Conservation (phyloP, 2,888 invertebrate genomes). For the Drosophila planitibia region DNA sequence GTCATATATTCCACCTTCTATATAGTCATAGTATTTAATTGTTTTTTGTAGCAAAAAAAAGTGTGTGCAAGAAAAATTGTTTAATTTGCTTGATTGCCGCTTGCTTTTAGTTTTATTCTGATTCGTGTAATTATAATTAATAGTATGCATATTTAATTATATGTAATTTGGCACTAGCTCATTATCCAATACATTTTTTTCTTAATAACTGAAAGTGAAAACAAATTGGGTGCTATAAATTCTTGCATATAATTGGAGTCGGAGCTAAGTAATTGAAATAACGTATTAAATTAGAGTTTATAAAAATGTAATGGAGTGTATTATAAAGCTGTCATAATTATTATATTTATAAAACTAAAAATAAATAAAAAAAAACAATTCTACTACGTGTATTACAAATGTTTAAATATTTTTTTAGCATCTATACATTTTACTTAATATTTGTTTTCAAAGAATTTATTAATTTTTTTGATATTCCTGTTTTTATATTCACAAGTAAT, state of each 20-base stretch:
- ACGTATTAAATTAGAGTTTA: background rate
- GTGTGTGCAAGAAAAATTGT: conserved; percentile 43
- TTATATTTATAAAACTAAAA: background rate
- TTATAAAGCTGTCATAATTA: background rate
- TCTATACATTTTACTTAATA: too few relatives aligned
- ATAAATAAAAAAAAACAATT: background rate
- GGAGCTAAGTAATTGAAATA: background rate
- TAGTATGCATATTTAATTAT: conserved; percentile 34
- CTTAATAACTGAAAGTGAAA: conserved; percentile 16
- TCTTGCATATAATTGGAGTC: background rate
- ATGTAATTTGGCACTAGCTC: conserved; percentile 20
- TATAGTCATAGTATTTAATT: background rate
- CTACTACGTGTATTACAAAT: too few relatives aligned
- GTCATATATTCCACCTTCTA: background rate
- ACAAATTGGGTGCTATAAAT: conserved; percentile 14
- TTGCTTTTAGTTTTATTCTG: background rate
- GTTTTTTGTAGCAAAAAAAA: background rate
- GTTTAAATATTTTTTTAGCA: too few relatives aligned
- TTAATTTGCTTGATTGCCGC: conserved; percentile 10
- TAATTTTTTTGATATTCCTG: background rate
- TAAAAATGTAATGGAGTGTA: background rate
- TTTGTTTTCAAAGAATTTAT: background rate
- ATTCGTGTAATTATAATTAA: conserved; percentile 39
- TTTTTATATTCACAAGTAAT: background rate
- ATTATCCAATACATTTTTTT: conserved; percentile 13